Conservation (phyloP, 2,797 vertebrate species). For the Myiotriccus ornatus region DNA sequence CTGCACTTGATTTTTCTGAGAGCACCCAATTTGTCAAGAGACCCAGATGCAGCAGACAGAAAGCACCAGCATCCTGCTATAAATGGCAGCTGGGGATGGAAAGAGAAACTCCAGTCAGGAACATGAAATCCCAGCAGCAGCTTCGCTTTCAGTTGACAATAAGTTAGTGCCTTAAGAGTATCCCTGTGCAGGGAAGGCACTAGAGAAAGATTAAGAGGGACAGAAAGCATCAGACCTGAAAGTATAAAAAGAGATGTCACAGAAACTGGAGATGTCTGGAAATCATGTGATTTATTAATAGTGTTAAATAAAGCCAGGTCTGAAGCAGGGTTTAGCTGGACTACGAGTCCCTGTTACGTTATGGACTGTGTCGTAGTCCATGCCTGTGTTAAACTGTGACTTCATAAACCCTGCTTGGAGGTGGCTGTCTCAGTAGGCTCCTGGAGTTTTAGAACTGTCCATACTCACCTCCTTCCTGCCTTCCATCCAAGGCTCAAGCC, state of each 20-base stretch:
- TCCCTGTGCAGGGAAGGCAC: background rate
- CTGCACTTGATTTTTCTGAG: background rate
- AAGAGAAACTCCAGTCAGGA: background rate
- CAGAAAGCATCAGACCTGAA: background rate
- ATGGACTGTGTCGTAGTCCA: rapidly evolving
- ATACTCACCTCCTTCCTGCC: background rate
- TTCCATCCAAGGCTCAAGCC: background rate
- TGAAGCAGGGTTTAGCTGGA: background rate
- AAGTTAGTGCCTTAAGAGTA: background rate
- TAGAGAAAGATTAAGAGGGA: background rate
- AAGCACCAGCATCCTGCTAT: background rate
- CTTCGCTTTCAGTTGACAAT: background rate
- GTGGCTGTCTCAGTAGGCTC: background rate
- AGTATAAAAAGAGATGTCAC: background rate
- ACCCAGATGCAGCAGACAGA: background rate
- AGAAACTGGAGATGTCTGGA: background rate
- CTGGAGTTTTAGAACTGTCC: background rate
- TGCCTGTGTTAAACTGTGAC: background rate
- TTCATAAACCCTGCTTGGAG: background rate
- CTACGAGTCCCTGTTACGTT: background rate
- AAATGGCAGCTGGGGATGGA: background rate
- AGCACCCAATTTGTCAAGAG: background rate
- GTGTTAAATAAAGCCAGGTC: background rate
- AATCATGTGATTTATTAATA: background rate
- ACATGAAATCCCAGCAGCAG: background rate